Evolutionary conservation across 2,888 invertebrate species (phyloP), one percentile per base, ranked within the genome.

Genomic region (Pemphredon lugubris): DNA sequence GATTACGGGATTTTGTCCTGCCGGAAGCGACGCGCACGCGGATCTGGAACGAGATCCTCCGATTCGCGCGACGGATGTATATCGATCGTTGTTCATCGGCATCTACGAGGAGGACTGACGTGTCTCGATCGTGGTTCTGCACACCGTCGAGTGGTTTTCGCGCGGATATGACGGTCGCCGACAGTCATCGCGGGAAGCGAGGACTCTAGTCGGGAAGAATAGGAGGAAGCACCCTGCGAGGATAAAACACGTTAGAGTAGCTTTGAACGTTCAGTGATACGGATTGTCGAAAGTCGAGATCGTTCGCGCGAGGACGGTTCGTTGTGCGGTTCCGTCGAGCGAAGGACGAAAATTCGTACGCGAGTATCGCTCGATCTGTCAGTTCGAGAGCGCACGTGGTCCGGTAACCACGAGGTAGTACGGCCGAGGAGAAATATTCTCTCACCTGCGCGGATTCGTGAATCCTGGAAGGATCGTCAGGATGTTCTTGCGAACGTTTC

Each of bases 401-500:
- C 64, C 44, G 59, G n/a, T 21, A 13, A 60, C 47, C 75, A 67
- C 68, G 64, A 77, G 77, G 73, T 60, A 40, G 39, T n/a, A n/a
- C n/a, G n/a, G n/a, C n/a, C n/a, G n/a, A n/a, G 20, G 53, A 37
- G 18, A n/a, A 42, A 9, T 6, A 30, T 40, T 2, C 6, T 37
- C 21, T 30, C 21, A 16, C 32, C 14, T n/a, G n/a, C 42, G 34
- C 23, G 21, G 4, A n/a, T 14, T 5, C n/a, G 32, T 53, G n/a
- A 14, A 34, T 39, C 23, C 37, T 11, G 2, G 11, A 37, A 21
- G 16, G 26, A 26, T 37, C n/a, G n/a, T n/a, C 75, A 72, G 77
- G 75, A 83, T 83, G 81, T 73, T 66, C 45, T 72, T 69, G 60
- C 80, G 82, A 75, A 82, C 79, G 81, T 82, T 78, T 53, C 67